Base-by-base conservation (phyloP, 1,140 invertebrate species). In the Neodiprion virginianus region DNA sequence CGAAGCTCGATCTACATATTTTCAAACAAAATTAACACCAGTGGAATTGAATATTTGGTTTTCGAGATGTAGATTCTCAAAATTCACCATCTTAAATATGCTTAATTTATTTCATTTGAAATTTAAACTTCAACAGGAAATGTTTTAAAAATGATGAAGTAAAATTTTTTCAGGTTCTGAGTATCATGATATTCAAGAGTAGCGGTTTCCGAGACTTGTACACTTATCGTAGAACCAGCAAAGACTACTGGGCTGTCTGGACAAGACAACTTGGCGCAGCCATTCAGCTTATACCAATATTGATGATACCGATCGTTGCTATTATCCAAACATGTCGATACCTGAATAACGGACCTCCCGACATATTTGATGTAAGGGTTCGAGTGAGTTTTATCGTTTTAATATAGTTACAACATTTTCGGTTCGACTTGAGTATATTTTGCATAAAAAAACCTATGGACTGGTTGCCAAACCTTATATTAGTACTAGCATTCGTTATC, bases 321-420 rank as follows among this genome's bases (percentile, higher is more conserved):
- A 91, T 97, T 72, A 89, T 96, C 61, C 95, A 97, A 81, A 96
- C 93, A 7, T 96, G 93, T 87, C 91, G 95, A 11, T 97, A 96
- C 86, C 86, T 97, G 68, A 94, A 92, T 76, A 92, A 90, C 68
- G 95, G 95, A 68, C 94, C 95, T n/a, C 90, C 93, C 0, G 95
- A 97, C 87, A 94, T 97, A 82, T 91, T 96, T 75, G 95, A 97
- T 83, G 96, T 97, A 88, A 92, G 91, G 90, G 8, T 80, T 75
- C 9, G n/a, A 73, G 68, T 69, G 10, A 69, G 5, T 40, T 67
- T 28, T 23, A 5, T 75, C 1, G 50, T 71, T 61, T 61, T 11
- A 17, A 61, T 12, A 40, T 2, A 61, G 53, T 61, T n/a, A n/a
- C 53, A n/a, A 61, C 53, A n/a, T n/a, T 61, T 61, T 61, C 7